A percentile compares a stretch with the other conserved stretches of the same genome.
phyloP scores from a whole-genome alignment of 2,113 vertebrate species.

The Xiphorhynchus elegans region DNA sequence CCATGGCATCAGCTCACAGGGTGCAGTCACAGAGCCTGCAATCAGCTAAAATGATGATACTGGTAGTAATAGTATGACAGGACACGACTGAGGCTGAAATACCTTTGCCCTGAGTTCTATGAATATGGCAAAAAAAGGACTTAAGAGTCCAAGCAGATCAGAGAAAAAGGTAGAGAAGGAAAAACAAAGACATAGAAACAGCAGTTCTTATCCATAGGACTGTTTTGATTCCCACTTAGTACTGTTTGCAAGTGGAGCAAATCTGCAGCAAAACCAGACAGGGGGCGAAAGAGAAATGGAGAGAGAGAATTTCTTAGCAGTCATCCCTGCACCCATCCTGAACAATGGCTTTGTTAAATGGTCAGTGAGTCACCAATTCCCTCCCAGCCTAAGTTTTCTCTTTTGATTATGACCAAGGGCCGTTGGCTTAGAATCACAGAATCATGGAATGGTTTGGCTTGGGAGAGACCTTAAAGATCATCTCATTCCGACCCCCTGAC shows the following conservation, averaged over 20 bases:
- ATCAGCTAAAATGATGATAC: background rate
- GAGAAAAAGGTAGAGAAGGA: background rate
- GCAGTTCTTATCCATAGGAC: background rate
- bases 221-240: background rate
- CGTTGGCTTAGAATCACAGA: background rate
- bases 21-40: background rate
- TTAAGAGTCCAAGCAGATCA: background rate
- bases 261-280: background rate
- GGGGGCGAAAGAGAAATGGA: background rate
- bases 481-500: background rate
- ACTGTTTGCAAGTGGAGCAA: background rate
- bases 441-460: background rate
- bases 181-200: background rate
- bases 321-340: background rate
- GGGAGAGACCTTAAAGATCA: background rate
- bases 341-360: background rate
- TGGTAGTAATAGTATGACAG: background rate
- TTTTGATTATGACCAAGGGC: background rate
- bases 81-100: background rate
- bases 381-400: background rate
- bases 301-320: background rate
- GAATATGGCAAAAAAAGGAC: background rate
- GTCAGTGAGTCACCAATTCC: background rate
- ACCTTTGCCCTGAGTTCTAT: background rate
- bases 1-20: background rate